These are phyloP conservation scores for Amiota communis DNA, from an alignment of 2,888 invertebrate genomes.

Conservation along the genomic window DNA sequence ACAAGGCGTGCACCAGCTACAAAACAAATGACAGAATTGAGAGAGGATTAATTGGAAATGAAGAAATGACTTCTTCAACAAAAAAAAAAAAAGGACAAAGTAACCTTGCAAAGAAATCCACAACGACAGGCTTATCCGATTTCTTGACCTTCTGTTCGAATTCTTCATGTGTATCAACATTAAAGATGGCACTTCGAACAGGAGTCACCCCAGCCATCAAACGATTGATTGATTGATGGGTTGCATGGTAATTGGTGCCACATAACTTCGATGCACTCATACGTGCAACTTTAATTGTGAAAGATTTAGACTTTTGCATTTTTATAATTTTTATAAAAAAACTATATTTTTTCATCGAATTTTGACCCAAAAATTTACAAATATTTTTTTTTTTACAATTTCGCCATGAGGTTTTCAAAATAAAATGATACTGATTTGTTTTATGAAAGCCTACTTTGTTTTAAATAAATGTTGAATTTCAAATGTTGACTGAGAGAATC, in stretches of 20 bases:
- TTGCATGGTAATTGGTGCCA: neutral
- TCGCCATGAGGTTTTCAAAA: no score
- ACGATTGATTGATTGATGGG: neutral
- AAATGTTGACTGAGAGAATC: neutral
- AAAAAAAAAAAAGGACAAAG: neutral
- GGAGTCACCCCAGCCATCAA: constrained; percentile 23
- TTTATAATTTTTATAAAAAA: constrained; percentile 12
- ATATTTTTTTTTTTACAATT: neutral
- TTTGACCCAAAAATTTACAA: neutral
- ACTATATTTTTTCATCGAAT: neutral
- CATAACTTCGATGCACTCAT: no score
- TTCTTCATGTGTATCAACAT: constrained; percentile 91
- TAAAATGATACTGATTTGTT: no score
- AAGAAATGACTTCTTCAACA: no score
- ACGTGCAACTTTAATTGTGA: neutral
- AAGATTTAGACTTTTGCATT: constrained; percentile 1
- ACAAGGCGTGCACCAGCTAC: constrained; percentile 97
- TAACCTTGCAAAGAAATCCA: constrained; percentile 97
- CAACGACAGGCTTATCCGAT: constrained; percentile 88
- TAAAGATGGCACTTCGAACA: constrained; percentile 76
- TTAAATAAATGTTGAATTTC: neutral
- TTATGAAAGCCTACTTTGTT: no score
- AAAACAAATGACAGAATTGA: constrained; percentile 53
- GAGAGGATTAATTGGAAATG: no score
- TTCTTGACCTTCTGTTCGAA: constrained; percentile 90